phyloP scores from a whole-genome alignment of 2,888 invertebrate species.

The Melinaea marsaeus region DNA sequence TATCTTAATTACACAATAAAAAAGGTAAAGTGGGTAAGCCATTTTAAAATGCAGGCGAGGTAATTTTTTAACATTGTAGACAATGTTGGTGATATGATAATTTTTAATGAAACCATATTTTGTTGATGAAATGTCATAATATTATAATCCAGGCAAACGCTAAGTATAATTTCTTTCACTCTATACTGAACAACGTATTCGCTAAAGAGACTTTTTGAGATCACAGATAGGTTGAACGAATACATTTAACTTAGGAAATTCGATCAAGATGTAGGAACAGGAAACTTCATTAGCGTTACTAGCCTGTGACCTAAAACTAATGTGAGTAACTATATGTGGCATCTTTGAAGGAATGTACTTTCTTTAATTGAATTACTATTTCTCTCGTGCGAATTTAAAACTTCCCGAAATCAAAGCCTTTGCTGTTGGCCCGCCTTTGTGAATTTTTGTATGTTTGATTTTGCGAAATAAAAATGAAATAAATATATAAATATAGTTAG shows the following conservation, averaged over 20 bases:
- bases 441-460: too few relatives aligned
- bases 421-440: too few relatives aligned
- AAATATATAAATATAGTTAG: too few relatives aligned
- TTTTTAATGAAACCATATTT: background rate
- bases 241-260: conserved; percentile 2
- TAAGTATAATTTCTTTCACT: background rate
- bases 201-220: background rate
- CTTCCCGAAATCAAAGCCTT: background rate
- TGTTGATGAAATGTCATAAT: background rate
- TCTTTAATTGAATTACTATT: conserved; percentile 7
- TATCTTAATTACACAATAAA: too few relatives aligned
- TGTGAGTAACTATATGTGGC: conserved; percentile 19
- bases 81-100: background rate
- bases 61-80: too few relatives aligned
- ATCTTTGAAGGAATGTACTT: conserved; percentile 8
- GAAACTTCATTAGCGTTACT: conserved; percentile 27
- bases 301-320: conserved; percentile 25
- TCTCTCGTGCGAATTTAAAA: conserved; percentile 1
- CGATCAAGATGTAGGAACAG: conserved; percentile 19
- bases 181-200: background rate
- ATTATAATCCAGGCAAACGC: background rate
- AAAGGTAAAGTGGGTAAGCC: too few relatives aligned
- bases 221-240: background rate
- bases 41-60: too few relatives aligned
- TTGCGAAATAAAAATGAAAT: too few relatives aligned